A percentile compares a stretch with the other conserved stretches of the same genome.
Conservation (phyloP, 2,888 invertebrate genomes). For the Dicycla oo region DNA sequence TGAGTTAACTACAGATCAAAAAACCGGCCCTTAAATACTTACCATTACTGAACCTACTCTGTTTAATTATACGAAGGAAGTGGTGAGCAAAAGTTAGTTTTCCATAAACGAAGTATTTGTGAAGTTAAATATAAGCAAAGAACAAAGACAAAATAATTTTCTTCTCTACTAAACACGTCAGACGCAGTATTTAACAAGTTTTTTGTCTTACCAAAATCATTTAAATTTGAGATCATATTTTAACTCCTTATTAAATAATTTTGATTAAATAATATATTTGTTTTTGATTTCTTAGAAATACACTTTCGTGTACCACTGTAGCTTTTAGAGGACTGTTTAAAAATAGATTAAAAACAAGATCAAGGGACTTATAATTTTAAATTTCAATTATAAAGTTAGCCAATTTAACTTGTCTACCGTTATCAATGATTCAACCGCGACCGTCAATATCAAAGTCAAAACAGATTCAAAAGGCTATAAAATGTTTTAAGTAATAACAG, state of each 20-base stretch:
- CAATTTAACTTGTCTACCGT: conserved; percentile 25
- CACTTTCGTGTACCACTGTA: not conserved
- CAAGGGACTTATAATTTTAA: conserved; percentile 7
- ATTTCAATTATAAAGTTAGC: conserved; percentile 21
- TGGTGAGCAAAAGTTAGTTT: not conserved
- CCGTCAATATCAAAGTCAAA: conserved; percentile 18
- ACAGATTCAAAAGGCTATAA: conserved; percentile 15
- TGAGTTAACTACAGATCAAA: too few relatives aligned
- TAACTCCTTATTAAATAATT: not conserved
- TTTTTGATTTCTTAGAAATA: not conserved
- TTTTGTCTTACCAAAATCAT: conserved; percentile 2
- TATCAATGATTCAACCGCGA: conserved; percentile 27
- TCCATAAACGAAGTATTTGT: not conserved
- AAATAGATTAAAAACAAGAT: conserved; percentile 24
- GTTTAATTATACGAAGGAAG: not conserved
- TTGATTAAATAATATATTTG: not conserved
- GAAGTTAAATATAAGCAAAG: conserved; percentile 5
- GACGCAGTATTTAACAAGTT: conserved; percentile 20
- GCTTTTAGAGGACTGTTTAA: not conserved
- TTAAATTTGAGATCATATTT: not conserved
- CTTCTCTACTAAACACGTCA: conserved; percentile 20
- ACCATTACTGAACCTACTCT: too few relatives aligned
- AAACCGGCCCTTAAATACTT: too few relatives aligned
- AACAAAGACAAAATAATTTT: conserved; percentile 19
- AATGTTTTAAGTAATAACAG: too few relatives aligned